These are phyloP conservation scores for Xestia c-nigrum DNA, from an alignment of 2,888 invertebrate species.

Conservation along the genomic window DNA sequence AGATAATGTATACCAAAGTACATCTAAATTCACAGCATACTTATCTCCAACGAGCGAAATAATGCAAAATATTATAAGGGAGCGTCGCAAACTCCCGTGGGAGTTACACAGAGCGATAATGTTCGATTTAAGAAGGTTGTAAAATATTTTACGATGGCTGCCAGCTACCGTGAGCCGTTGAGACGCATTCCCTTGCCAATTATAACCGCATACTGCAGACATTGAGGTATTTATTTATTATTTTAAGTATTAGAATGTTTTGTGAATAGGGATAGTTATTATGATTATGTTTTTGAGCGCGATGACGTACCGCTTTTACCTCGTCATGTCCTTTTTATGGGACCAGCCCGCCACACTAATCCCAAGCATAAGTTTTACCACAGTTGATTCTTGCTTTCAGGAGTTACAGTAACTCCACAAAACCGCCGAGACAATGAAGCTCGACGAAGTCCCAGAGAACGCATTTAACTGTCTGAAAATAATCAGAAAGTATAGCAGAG, in stretches of 20 bases:
- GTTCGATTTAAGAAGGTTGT: constrained; percentile 77
- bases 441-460: too few relatives aligned
- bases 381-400: too few relatives aligned
- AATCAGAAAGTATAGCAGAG: too few relatives aligned
- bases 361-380: too few relatives aligned
- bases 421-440: too few relatives aligned
- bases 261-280: constrained; percentile 3
- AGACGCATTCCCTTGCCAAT: constrained; percentile 70
- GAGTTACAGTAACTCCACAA: too few relatives aligned
- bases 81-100: constrained; percentile 56
- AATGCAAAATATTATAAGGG: constrained; percentile 66
- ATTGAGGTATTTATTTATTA: constrained; percentile 39
- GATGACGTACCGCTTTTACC: neutral
- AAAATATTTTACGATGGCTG: constrained; percentile 76
- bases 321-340: neutral
- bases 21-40: constrained; percentile 48
- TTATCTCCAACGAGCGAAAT: constrained; percentile 69
- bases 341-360: too few relatives aligned
- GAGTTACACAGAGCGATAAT: constrained; percentile 74
- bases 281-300: neutral
- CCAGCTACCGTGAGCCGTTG: constrained; percentile 60
- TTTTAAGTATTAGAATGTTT: constrained; percentile 26
- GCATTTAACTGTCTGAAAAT: too few relatives aligned
- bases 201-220: constrained; percentile 64
- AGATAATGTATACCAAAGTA: constrained; percentile 37